A percentile compares a stretch with the other conserved stretches of the same genome.
Evolutionary conservation across 2,113 vertebrate species (phyloP).

Genomic region (Procavia capensis): DNA sequence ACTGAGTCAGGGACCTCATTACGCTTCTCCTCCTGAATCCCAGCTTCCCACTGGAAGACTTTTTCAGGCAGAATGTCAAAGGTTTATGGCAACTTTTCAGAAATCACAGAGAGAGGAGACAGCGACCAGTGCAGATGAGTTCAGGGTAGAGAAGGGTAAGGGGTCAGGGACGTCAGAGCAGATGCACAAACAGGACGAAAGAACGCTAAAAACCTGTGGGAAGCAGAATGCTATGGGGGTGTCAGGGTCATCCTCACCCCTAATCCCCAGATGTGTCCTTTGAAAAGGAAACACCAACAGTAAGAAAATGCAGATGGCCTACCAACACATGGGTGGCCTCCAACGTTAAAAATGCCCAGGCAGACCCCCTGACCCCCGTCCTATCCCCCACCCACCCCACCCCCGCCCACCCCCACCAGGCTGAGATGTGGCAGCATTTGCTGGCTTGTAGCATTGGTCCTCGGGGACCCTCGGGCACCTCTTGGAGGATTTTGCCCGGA

Average conservation of each 20-base stretch:
- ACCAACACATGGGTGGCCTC: slow-evolving; percentile 32
- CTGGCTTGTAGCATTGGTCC: slow-evolving; percentile 79
- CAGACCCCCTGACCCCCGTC: not conserved
- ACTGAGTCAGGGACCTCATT: not conserved
- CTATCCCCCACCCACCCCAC: slow-evolving; percentile 47
- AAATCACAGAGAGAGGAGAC: slow-evolving; percentile 75
- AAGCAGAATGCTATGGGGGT: not conserved
- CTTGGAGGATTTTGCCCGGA: slow-evolving; percentile 71
- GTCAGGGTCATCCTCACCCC: slow-evolving; percentile 2
- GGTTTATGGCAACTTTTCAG: slow-evolving; percentile 82
- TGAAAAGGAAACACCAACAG: slow-evolving; percentile 59
- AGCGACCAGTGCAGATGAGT: slow-evolving; percentile 47
- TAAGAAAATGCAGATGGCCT: slow-evolving; percentile 75
- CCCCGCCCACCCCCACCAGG: slow-evolving; percentile 57
- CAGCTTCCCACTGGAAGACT: slow-evolving; percentile 49
- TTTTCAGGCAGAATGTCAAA: slow-evolving; percentile 78
- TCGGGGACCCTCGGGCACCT: slow-evolving; percentile 72
- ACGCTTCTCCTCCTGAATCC: slow-evolving; percentile 17
- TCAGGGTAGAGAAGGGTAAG: not conserved
- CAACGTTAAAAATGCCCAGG: slow-evolving; percentile 73
- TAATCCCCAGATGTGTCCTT: slow-evolving; percentile 43
- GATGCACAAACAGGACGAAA: not conserved
- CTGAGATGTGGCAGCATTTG: slow-evolving; percentile 80
- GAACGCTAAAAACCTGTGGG: slow-evolving; percentile 42
- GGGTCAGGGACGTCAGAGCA: not conserved